These are phyloP conservation scores for Bostrychus sinensis DNA, from an alignment of 2,113 vertebrate species.

Conservation along the genomic window DNA sequence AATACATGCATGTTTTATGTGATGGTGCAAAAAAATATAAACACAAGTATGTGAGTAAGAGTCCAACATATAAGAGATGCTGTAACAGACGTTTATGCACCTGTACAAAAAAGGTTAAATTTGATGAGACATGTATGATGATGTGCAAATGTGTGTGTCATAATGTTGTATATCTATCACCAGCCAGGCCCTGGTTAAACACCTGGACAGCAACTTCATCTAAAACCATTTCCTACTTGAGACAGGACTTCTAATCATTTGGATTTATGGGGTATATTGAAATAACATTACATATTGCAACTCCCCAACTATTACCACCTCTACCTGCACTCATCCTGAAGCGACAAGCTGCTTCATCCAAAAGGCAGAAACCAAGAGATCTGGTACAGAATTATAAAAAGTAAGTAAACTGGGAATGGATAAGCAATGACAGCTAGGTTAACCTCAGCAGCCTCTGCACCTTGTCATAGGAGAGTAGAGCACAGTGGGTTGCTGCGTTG, in stretches of 20 bases:
- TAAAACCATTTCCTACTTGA: slow-evolving; percentile 61
- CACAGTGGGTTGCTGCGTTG: slow-evolving; percentile 3
- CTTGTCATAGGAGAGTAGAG: slow-evolving; percentile 21
- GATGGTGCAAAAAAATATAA: neutral
- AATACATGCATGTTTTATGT: slow-evolving; percentile 4
- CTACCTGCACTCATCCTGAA: slow-evolving; percentile 43
- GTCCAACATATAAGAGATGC: slow-evolving; percentile 16
- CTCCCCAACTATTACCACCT: slow-evolving; percentile 30
- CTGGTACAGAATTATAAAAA: slow-evolving; percentile 1
- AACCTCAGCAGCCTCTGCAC: slow-evolving; percentile 14
- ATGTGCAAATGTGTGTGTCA: slow-evolving; percentile 34
- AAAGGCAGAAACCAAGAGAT: slow-evolving; percentile 17
- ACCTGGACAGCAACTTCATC: slow-evolving; percentile 35
- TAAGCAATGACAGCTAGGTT: slow-evolving; percentile 11
- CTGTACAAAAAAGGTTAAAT: slow-evolving; percentile 43
- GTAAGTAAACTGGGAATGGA: neutral
- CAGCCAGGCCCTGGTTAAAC: slow-evolving; percentile 42
- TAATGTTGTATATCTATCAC: slow-evolving; percentile 46
- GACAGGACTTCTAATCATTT: slow-evolving; percentile 27
- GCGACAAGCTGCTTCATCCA: slow-evolving; percentile 23
- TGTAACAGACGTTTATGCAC: slow-evolving; percentile 56
- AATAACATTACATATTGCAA: slow-evolving; percentile 58
- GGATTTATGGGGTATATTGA: slow-evolving; percentile 39
- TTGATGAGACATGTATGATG: slow-evolving; percentile 6
- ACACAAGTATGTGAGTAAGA: slow-evolving; percentile 18